These are phyloP conservation scores for Aix galericulata DNA, from an alignment of 2,113 vertebrate genomes.

Conservation along the genomic window DNA sequence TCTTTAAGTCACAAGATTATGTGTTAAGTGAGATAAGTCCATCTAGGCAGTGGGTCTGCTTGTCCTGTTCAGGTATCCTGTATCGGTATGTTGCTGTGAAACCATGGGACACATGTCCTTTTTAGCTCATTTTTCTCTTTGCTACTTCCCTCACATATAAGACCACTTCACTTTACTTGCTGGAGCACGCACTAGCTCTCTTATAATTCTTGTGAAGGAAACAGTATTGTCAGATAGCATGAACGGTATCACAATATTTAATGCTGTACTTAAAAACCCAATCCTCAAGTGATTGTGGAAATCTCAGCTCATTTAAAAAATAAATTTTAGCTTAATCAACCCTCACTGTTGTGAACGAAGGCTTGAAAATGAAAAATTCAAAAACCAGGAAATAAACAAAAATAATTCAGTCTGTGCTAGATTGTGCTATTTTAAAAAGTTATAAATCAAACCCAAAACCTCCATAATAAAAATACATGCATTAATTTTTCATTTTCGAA, in stretches of 20 bases:
- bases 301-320: not conserved
- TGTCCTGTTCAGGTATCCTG: not conserved
- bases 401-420: not conserved
- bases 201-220: not conserved
- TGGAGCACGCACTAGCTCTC: not conserved
- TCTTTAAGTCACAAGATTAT: not conserved
- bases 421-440: not conserved
- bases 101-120: not conserved
- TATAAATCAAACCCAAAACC: not conserved
- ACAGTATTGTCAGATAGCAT: not conserved
- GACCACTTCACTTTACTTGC: not conserved
- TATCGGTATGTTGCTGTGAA: not conserved
- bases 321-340: not conserved
- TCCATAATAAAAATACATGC: not conserved
- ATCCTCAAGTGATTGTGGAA: not conserved
- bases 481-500: not conserved
- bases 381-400: not conserved
- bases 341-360: not conserved
- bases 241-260: not conserved
- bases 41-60: not conserved
- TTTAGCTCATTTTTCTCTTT: not conserved
- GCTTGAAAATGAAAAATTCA: not conserved
- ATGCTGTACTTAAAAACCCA: not conserved
- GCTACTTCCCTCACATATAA: not conserved
- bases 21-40: constrained; percentile 8